Base-by-base conservation (phyloP, 2,888 invertebrate genomes). In the Mythimna ferrago region DNA sequence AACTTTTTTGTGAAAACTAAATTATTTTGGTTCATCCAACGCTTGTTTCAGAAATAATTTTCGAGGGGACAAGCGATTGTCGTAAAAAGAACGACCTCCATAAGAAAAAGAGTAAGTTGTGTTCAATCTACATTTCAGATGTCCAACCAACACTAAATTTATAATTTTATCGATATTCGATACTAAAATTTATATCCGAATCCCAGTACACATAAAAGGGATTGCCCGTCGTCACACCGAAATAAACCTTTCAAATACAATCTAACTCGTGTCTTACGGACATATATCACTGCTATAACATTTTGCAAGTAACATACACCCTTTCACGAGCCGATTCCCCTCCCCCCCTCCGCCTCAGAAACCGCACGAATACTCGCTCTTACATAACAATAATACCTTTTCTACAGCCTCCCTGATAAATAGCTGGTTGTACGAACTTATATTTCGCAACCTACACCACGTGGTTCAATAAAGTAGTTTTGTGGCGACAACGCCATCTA, bases 331-430 rank as follows among this genome's bases (percentile, higher is more conserved):
- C 89, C 89, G 91, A 92, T 92, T 91, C 91, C 78, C 41, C 87
- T 91, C 91, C 91, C 89, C 90, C 89, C 91, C 92, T 93, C 90
- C 90, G 89, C 91, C 92, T 93, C 90, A 84, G 91, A 94, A 94
- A 95, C 95, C 95, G 89, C 95, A 94, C 93, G 93, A 93, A 94
- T 92, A 92, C 92, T 90, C 91, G 88, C 92, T 93, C 94, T 95
- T 95, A 96, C 95, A 95, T 95, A 95, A 96, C 95, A 95, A 95
- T 95, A 93, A 94, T 95, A 93, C 93, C 91, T 93, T 84, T 84
- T 85, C 86, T 88, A 88, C 88, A 87, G 87, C 88, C 87, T 87
- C 82, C 79, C 78, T 85, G 86, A 88, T 86, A 89, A 89, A 89
- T 89, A 86, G 85, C 79, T 83, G 80, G 76, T 72, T 84, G 73